Percentiles rank a stretch among this genome's conserved stretches.
Conservation (phyloP, 2,888 invertebrate species). For the Harpagoxenus sublaevis region DNA sequence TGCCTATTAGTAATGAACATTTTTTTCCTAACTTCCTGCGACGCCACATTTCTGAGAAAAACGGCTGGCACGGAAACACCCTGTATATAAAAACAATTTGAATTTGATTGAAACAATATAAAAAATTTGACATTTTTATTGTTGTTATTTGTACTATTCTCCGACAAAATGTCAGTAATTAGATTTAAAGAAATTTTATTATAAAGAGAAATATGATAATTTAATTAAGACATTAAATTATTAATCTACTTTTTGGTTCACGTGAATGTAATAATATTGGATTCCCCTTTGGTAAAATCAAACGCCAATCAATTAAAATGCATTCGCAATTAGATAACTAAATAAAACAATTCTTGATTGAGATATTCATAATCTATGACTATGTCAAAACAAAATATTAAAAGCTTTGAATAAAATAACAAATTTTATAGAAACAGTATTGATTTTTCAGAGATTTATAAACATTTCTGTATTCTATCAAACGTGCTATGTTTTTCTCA, state of each 20-base stretch:
- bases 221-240: not conserved
- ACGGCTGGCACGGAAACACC: too few relatives aligned
- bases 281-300: not conserved
- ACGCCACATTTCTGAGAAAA: too few relatives aligned
- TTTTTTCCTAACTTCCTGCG: too few relatives aligned
- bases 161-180: not conserved
- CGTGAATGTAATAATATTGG: not conserved
- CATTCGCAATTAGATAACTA: not conserved
- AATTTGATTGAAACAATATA: not conserved
- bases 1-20: too few relatives aligned
- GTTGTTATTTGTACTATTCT: not conserved
- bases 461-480: not conserved
- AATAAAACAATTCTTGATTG: not conserved
- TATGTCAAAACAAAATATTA: not conserved
- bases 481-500: not conserved
- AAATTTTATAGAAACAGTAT: slow-evolving; percentile 6
- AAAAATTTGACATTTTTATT: not conserved
- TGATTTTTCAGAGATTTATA: not conserved
- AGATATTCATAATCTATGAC: not conserved
- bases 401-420: not conserved
- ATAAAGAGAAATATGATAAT: not conserved
- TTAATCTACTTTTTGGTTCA: not conserved
- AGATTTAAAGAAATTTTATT: not conserved
- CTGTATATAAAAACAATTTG: not conserved
- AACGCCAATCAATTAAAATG: not conserved